A percentile compares a stretch with the other conserved stretches of the same genome.
These are phyloP conservation scores for Apaloderma vittatum DNA, from an alignment of 2,113 vertebrate genomes.

Conservation along the genomic window DNA sequence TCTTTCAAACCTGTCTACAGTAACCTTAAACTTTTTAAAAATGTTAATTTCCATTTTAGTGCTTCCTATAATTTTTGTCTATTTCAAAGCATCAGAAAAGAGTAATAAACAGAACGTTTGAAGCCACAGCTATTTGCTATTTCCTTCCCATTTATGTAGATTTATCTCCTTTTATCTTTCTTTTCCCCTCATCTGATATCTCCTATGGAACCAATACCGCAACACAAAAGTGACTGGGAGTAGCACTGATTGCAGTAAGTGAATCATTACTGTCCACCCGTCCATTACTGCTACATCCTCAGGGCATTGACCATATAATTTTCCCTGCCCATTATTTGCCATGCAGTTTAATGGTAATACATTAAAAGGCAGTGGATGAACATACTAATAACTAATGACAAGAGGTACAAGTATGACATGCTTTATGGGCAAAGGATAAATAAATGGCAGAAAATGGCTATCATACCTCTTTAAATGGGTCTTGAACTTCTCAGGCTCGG, in stretches of 20 bases:
- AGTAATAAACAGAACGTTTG: constrained; percentile 10
- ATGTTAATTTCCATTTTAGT: constrained; percentile 20
- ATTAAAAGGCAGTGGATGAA: constrained; percentile 47
- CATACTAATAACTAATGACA: constrained; percentile 28
- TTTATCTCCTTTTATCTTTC: neutral
- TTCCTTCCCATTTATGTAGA: constrained; percentile 18
- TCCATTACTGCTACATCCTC: constrained; percentile 43
- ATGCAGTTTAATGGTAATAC: constrained; percentile 19
- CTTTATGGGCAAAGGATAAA: constrained; percentile 45
- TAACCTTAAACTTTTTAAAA: neutral
- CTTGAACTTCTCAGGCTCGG: neutral
- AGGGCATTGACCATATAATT: constrained; percentile 9
- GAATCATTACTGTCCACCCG: constrained; percentile 53
- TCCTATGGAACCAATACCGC: constrained; percentile 6
- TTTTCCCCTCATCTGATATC: neutral
- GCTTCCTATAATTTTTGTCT: constrained; percentile 1
- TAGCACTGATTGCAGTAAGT: constrained; percentile 42
- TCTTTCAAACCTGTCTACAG: neutral
- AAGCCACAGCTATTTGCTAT: neutral
- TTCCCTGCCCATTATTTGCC: constrained; percentile 43
- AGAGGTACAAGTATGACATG: neutral
- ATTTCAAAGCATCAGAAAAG: neutral
- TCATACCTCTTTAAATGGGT: neutral
- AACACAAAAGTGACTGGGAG: constrained; percentile 19
- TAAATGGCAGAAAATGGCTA: constrained; percentile 6